phyloP scores from a whole-genome alignment of 2,113 vertebrate species.

The Cygnus buccinator region DNA sequence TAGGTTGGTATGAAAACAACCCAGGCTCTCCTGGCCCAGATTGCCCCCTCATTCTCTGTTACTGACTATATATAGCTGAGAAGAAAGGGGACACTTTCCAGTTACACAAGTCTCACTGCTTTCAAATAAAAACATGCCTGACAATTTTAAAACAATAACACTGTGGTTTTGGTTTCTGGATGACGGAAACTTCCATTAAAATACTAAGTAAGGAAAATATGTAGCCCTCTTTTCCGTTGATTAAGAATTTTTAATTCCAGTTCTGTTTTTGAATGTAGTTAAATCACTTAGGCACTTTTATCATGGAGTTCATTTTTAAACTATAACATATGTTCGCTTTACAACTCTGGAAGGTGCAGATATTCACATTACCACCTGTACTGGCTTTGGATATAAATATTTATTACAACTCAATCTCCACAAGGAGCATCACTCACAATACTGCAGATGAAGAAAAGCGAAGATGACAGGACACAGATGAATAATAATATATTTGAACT shows the following conservation, averaged over 20 bases:
- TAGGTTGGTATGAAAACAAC: not conserved
- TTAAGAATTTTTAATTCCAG: not conserved
- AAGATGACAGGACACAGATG: conserved; percentile 26
- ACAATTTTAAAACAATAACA: not conserved
- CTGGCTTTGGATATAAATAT: conserved; percentile 7
- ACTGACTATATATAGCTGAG: not conserved
- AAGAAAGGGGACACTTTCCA: not conserved
- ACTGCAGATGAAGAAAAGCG: not conserved
- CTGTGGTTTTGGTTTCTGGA: not conserved
- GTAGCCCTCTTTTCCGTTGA: not conserved
- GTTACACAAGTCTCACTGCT: not conserved
- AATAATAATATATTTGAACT: conserved; percentile 36
- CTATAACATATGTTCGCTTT: not conserved
- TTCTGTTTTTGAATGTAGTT: not conserved
- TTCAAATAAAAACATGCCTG: not conserved
- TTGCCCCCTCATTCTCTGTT: not conserved
- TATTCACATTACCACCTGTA: not conserved
- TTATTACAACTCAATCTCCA: not conserved
- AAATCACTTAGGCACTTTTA: not conserved
- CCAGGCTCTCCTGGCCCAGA: not conserved
- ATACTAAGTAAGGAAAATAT: not conserved
- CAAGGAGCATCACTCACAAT: not conserved
- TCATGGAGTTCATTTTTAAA: not conserved
- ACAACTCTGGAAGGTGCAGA: not conserved
- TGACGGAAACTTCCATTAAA: not conserved